A percentile compares a stretch with the other conserved stretches of the same genome.
phyloP scores from a whole-genome alignment of 2,113 vertebrate species.

The Meles meles region DNA sequence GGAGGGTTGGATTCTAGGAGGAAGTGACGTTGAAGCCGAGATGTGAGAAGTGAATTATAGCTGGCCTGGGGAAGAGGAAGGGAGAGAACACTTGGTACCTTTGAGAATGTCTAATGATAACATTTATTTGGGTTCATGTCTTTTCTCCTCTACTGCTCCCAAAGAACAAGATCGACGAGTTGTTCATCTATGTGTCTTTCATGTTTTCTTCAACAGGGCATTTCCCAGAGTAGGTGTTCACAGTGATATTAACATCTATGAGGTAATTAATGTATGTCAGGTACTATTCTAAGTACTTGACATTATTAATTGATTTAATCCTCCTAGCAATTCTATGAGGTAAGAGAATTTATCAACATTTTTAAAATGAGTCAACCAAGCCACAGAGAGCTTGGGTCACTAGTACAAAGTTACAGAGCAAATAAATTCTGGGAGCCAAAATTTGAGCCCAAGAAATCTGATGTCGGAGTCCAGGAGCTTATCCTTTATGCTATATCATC shows the following conservation, averaged over 20 bases:
- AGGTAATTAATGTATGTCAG: background rate
- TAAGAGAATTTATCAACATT: background rate
- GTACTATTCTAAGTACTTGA: background rate
- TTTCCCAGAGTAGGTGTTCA: background rate
- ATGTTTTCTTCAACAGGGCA: background rate
- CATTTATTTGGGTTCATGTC: background rate
- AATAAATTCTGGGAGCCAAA: background rate
- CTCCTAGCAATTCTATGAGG: background rate
- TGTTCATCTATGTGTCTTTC: background rate
- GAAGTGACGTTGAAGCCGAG: background rate
- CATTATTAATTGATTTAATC: background rate
- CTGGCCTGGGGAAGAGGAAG: background rate
- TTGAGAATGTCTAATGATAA: background rate
- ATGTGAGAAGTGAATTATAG: background rate
- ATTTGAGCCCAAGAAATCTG: background rate
- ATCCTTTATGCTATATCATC: background rate
- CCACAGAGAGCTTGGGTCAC: background rate
- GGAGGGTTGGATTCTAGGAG: background rate
- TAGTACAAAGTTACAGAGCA: background rate
- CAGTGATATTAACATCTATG: background rate
- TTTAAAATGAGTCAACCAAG: background rate
- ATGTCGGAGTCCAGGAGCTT: background rate
- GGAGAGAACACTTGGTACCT: background rate
- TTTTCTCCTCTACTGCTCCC: background rate
- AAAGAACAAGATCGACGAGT: background rate